Percentiles rank a stretch among this genome's conserved stretches.
Conservation (phyloP, 2,888 invertebrate genomes). For the Barypeithes pellucidus region DNA sequence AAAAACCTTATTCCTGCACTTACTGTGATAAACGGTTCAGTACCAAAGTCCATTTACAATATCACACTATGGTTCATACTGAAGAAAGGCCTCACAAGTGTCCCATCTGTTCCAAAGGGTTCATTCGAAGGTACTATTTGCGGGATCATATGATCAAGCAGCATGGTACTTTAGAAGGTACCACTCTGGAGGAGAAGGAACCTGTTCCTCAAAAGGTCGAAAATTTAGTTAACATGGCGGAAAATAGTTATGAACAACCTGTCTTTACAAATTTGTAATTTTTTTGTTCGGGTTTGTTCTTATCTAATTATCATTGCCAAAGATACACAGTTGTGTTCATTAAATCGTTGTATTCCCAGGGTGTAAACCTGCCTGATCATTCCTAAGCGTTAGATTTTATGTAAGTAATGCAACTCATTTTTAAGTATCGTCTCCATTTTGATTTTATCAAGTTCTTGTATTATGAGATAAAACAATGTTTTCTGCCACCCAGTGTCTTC, state of each 20-base stretch:
- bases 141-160: conserved; percentile 62
- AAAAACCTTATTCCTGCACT: conserved; percentile 61
- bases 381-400: too few species aligned
- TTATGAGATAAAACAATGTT: too few species aligned
- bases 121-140: conserved; percentile 63
- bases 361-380: too few species aligned
- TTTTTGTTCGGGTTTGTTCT: not conserved
- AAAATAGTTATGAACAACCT: not conserved
- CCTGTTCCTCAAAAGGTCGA: conserved; percentile 3
- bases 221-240: not conserved
- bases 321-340: too few species aligned
- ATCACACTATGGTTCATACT: conserved; percentile 64
- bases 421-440: too few species aligned
- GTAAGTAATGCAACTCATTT: too few species aligned
- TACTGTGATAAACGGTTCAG: conserved; percentile 63
- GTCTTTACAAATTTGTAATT: conserved; percentile 8
- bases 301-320: too few species aligned
- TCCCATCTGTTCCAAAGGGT: conserved; percentile 63
- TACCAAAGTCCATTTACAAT: conserved; percentile 61
- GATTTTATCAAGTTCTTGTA: too few species aligned
- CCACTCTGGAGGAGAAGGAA: conserved; percentile 47
- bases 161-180: conserved; percentile 56
- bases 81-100: conserved; percentile 64
- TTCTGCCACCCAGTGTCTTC: too few species aligned
- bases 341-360: too few species aligned